Evolutionary conservation across 2,113 vertebrate genomes (phyloP), one percentile per base, ranked within the genome.

Genomic region (Anarhynchus alexandrinus): DNA sequence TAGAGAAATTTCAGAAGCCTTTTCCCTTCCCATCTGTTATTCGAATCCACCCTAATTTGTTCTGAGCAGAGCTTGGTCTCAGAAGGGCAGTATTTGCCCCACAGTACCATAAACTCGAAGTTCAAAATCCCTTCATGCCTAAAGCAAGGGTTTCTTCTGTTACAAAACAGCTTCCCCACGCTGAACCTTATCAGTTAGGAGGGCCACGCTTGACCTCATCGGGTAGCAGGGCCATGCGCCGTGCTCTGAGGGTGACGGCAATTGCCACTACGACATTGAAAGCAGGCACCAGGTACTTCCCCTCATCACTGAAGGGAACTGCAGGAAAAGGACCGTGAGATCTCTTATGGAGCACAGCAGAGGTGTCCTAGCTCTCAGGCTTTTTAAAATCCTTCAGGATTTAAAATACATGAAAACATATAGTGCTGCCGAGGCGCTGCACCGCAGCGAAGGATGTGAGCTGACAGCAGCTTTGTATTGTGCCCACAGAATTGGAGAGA

Each of bases 201-300:
- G n/a, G 47, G 16, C n/a, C 18, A 5, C 4, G 2, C n/a, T 66
- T 55, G 32, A 58, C n/a, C 15, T 51, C 52, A n/a, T 26, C 17
- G 13, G 42, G n/a, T 61, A 27, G 55, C 3, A 1, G 27, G 17
- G 34, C 29, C 45, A 74, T 3, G 4, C 0, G 2, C 11, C 0
- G 0, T 0, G 3, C 19, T 77, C 51, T 3, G 4, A 73, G 54
- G 47, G 15, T 58, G 65, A 42, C 4, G 8, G 38, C 34, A 57
- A 27, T 51, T 88, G 73, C 29, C 57, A 71, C 51, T 26, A 3
- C 20, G 30, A 8, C 36, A 22, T 18, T 42, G 42, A 77, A 66
- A 80, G 74, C 18, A 43, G 32, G 40, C 70, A 36, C 49, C 2
- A 0, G 15, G 49, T 43, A 11, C 19, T n/a, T 61, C 32, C 22